Evolutionary conservation across 2,113 vertebrate genomes (phyloP).

Genomic region (Bungarus multicinctus): DNA sequence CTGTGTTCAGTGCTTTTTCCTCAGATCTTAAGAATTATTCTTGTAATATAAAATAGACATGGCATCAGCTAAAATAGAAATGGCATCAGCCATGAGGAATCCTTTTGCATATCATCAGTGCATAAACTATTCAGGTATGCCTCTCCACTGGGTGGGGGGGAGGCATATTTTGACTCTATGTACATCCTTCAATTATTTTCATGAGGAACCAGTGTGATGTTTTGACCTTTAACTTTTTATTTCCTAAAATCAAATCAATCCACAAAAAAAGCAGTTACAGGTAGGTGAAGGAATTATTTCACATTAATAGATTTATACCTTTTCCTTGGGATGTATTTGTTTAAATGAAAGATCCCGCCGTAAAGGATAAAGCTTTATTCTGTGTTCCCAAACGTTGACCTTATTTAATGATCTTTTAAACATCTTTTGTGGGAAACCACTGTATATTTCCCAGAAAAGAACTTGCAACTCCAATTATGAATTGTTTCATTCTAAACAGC

Average conservation of each 20-base stretch:
- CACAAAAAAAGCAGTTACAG: constrained; percentile 12
- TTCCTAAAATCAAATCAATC: background rate
- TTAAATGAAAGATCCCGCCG: constrained; percentile 24
- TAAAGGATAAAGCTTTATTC: constrained; percentile 51
- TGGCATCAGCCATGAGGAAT: background rate
- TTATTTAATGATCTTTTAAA: constrained; percentile 50
- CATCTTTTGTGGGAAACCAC: constrained; percentile 41
- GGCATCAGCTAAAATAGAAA: background rate
- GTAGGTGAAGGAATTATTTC: constrained; percentile 28
- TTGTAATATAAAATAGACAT: background rate
- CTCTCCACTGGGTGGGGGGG: background rate
- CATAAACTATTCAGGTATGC: background rate
- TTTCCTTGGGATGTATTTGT: constrained; percentile 41
- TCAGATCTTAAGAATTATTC: constrained; percentile 20
- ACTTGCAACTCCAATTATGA: constrained; percentile 51
- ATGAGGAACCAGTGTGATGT: background rate
- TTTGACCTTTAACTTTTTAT: background rate
- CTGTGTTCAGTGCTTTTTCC: background rate
- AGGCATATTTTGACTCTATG: background rate
- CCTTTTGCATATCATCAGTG: background rate
- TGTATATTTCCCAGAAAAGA: constrained; percentile 57
- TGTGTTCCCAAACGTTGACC: constrained; percentile 38
- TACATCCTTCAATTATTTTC: background rate
- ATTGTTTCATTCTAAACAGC: constrained; percentile 46
- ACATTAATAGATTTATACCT: constrained; percentile 45